Evolutionary conservation across 2,113 vertebrate species (phyloP).

Genomic region (Pseudois nayaur): DNA sequence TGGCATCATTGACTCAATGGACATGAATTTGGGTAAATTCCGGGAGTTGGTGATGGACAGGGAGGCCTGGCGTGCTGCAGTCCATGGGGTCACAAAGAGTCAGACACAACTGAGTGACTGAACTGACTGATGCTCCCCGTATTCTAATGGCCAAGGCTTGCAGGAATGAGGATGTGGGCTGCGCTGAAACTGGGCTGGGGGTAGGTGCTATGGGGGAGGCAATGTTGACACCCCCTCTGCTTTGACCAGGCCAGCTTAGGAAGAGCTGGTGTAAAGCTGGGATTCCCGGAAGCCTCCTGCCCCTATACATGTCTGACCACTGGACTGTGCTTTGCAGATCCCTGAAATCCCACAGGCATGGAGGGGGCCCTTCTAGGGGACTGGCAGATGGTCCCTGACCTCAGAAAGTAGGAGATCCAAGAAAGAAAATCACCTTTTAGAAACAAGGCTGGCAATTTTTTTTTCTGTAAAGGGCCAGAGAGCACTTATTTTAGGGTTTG

Average conservation of each 20-base stretch:
- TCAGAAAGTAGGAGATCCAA: not conserved
- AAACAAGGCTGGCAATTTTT: not conserved
- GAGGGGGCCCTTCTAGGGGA: not conserved
- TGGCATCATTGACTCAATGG: not conserved
- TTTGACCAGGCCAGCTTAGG: not conserved
- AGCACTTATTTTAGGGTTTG: not conserved
- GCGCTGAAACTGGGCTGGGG: not conserved
- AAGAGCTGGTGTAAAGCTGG: not conserved
- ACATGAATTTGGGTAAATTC: not conserved
- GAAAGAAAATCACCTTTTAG: not conserved
- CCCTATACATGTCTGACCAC: not conserved
- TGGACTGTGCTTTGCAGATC: not conserved
- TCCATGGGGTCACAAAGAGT: not conserved
- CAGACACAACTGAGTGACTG: fast-evolving
- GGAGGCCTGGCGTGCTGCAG: not conserved
- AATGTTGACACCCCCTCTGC: not conserved
- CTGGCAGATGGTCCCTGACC: not conserved
- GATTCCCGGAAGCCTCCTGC: not conserved
- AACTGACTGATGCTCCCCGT: not conserved
- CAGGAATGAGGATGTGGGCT: not conserved
- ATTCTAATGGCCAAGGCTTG: not conserved
- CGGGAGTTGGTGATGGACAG: not conserved
- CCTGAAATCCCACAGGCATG: not conserved
- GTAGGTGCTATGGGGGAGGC: fast-evolving
- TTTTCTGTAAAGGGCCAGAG: not conserved